Conservation (phyloP, 2,888 invertebrate genomes). For the Volucella zonaria region DNA sequence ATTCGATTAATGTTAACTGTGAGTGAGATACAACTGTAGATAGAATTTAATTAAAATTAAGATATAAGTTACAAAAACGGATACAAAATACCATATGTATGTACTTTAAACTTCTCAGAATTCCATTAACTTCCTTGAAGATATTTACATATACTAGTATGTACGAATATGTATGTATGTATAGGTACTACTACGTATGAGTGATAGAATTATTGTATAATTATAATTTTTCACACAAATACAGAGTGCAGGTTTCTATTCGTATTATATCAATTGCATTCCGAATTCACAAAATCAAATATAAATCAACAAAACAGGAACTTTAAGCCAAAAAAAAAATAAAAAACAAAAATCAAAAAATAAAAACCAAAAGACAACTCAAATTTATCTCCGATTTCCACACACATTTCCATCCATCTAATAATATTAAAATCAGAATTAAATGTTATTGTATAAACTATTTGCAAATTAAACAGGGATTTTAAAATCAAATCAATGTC, state of each 20-base stretch:
- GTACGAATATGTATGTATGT: constrained; percentile 11
- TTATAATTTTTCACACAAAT: constrained; percentile 56
- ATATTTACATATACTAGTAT: constrained; percentile 17
- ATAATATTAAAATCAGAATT: constrained; percentile 45
- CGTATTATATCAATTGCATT: constrained; percentile 60
- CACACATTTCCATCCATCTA: constrained; percentile 71
- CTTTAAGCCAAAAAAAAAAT: constrained; percentile 45
- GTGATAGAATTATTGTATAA: constrained; percentile 42
- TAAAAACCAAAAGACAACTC: constrained; percentile 60
- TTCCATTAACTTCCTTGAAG: constrained; percentile 31
- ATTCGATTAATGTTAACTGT: constrained; percentile 56
- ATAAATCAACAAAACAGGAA: constrained; percentile 36
- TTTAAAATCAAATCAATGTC: constrained; percentile 49
- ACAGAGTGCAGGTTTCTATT: constrained; percentile 69
- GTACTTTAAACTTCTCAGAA: constrained; percentile 26
- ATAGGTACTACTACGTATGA: constrained; percentile 27
- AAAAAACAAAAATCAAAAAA: constrained; percentile 56
- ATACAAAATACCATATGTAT: constrained; percentile 10
- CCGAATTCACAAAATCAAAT: constrained; percentile 35
- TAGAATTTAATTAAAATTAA: constrained; percentile 56
- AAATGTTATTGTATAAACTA: constrained; percentile 59
- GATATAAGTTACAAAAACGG: constrained; percentile 22
- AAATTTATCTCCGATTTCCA: constrained; percentile 70
- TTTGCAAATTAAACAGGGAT: constrained; percentile 72
- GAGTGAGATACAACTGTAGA: constrained; percentile 73